Base-by-base conservation (phyloP, 2,797 vertebrate species). In the Cichlasoma orientale region DNA sequence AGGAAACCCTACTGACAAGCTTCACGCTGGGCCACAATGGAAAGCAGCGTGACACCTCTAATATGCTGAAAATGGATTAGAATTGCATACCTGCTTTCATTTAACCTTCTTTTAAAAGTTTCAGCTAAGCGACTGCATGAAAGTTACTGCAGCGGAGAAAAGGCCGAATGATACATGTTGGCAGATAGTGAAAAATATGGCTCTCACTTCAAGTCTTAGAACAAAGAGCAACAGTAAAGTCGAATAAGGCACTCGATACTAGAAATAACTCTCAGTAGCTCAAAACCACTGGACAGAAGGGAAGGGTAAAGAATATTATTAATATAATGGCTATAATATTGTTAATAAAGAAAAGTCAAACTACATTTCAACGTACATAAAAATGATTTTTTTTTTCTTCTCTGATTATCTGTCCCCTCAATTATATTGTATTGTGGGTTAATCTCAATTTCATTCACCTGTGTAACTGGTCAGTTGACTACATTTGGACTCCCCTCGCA, bases 21-120 rank as follows among this genome's bases (percentile, higher is more conserved):
- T 47, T 16, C 61, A 66, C 5, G 5, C 41, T 66, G 61, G 23
- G 10, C 16, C 61, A 7, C 16, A 18, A 47, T 29, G 23, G 23
- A 66, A 66, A 66, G 41, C 72, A 79, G 70, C 72, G 19, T 7
- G 72, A 59, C 11, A n/a, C 50, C 14, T 14, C 59, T 63, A 63
- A 63, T 63, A 25, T 25, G 36, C 38, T 54, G 12, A 27, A 78
- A 63, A 66, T 66, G 1, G 69, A 75, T 56, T 36, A 56, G 44
- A 69, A 41, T 54, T 8, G 56, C 50, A 44, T 59, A 13, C 56
- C n/a, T 77, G 58, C 44, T 41, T 38, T 72, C 10, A 58, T 56
- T 23, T 52, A 31, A 50, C 52, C 4, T 21, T 6, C 21, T 53
- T 69, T 27, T 21, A n/a, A 55, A 19, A 13, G 2, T 29, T 54